Conservation (phyloP, 2,113 vertebrate genomes). For the Odocoileus virginianus region DNA sequence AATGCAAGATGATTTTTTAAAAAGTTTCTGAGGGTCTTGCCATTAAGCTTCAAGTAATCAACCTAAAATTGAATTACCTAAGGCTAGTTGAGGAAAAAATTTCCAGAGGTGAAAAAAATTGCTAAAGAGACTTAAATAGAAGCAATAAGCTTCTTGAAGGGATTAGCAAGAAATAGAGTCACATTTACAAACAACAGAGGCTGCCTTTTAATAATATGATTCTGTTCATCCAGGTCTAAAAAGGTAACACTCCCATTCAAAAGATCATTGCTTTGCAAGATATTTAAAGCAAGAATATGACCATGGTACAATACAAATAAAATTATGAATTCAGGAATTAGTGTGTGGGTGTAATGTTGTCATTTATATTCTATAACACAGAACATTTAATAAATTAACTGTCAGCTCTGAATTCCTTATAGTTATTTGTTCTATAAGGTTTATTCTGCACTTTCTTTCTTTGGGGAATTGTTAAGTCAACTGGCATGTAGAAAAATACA, state of each 20-base stretch:
- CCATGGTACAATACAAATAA: neutral
- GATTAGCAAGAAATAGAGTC: neutral
- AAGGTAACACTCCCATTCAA: neutral
- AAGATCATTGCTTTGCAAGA: neutral
- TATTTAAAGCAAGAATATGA: neutral
- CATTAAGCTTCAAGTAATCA: conserved; percentile 20
- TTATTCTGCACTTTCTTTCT: neutral
- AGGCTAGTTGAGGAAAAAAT: neutral
- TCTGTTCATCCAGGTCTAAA: neutral
- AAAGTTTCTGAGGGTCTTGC: neutral
- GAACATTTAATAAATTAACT: neutral
- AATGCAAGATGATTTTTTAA: conserved; percentile 39
- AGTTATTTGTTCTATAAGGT: neutral
- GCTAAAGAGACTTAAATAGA: neutral
- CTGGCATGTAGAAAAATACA: neutral
- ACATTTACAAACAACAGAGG: neutral
- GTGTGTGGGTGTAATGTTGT: neutral
- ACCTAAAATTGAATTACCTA: neutral
- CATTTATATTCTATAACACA: neutral
- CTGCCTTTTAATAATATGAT: neutral
- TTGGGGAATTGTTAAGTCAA: neutral
- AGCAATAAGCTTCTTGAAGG: neutral
- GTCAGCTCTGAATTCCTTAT: neutral
- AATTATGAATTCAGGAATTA: neutral
- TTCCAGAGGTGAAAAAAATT: neutral